These are phyloP conservation scores for Tinea trinotella DNA, from an alignment of 2,888 invertebrate species.

Conservation along the genomic window DNA sequence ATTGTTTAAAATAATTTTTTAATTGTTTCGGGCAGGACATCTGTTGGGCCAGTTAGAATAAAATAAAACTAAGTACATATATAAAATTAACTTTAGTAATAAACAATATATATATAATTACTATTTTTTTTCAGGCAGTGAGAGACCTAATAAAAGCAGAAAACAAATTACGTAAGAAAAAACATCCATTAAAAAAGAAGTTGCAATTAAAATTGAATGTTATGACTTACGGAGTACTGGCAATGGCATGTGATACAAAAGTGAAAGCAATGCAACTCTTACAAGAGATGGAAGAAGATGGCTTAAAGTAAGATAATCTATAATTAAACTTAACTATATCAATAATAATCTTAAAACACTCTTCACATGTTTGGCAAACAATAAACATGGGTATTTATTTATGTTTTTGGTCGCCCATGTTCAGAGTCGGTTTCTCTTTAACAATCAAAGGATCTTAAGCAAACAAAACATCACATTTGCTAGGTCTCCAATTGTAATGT, in stretches of 20 bases:
- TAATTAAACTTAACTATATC: constrained; percentile 7
- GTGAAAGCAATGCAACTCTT: constrained; percentile 77
- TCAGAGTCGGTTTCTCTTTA: too few relatives aligned
- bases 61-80: neutral
- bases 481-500: too few relatives aligned
- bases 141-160: constrained; percentile 68
- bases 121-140: constrained; percentile 58
- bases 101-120: constrained; percentile 1
- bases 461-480: too few relatives aligned
- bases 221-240: constrained; percentile 89
- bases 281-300: constrained; percentile 77
- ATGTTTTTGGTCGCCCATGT: too few relatives aligned
- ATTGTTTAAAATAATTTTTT: neutral
- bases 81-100: neutral
- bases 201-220: constrained; percentile 76
- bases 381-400: too few relatives aligned
- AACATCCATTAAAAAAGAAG: constrained; percentile 49
- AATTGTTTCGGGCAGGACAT: neutral
- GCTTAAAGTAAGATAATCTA: constrained; percentile 68
- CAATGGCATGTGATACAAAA: constrained; percentile 80
- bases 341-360: constrained; percentile 19
- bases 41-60: neutral
- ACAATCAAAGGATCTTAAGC: too few relatives aligned
- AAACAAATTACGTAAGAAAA: constrained; percentile 41
- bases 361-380: too few relatives aligned